These are phyloP conservation scores for Molossus molossus DNA, from an alignment of 2,797 vertebrate genomes.

Conservation along the genomic window DNA sequence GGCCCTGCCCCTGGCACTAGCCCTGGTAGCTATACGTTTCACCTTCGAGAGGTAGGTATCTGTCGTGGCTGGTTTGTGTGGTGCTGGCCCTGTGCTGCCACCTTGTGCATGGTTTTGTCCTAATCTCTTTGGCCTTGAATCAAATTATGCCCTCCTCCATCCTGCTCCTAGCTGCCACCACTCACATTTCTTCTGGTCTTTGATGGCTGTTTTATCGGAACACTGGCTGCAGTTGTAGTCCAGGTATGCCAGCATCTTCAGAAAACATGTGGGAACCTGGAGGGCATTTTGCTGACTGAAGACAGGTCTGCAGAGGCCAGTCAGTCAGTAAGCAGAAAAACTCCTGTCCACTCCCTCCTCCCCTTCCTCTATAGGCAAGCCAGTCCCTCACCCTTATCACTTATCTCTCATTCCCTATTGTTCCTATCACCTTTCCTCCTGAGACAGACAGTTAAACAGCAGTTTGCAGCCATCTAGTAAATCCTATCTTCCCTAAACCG, in stretches of 20 bases:
- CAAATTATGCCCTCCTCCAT: background rate
- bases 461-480: too few relatives aligned
- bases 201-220: background rate
- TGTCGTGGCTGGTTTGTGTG: rapidly evolving
- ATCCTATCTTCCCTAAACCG: too few relatives aligned
- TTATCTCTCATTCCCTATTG: background rate
- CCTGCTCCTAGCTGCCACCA: background rate
- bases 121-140: background rate
- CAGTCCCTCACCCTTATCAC: background rate
- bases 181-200: background rate
- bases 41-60: constrained; percentile 79
- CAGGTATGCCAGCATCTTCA: background rate
- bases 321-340: background rate
- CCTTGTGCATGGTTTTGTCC: background rate
- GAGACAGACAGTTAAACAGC: too few relatives aligned
- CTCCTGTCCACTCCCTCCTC: too few relatives aligned
- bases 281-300: background rate
- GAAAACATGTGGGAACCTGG: background rate
- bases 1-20: constrained; percentile 57
- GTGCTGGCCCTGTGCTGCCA: background rate
- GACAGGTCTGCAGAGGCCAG: background rate
- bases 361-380: background rate
- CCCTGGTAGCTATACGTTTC: constrained; percentile 61
- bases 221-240: rapidly evolving
- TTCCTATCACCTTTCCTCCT: background rate